A percentile compares a stretch with the other conserved stretches of the same genome.
These are phyloP conservation scores for Halichondria panicea DNA, from an alignment of 37 sponge, comb jelly and placozoan genomes.

Conservation along the genomic window DNA sequence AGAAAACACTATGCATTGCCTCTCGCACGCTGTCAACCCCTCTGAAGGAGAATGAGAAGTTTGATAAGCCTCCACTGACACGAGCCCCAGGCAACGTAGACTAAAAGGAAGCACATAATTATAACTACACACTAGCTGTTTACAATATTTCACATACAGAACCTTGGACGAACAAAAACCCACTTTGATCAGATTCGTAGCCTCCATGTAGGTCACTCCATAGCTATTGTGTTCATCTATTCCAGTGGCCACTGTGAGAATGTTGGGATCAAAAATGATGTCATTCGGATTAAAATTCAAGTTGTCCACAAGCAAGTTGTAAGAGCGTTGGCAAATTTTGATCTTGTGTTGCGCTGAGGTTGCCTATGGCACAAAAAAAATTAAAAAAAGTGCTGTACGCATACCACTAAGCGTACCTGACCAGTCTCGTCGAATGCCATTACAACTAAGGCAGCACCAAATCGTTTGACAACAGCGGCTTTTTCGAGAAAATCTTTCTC, in stretches of 20 bases:
- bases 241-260: conserved; percentile 98
- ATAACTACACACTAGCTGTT: neutral
- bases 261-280: conserved; percentile 99
- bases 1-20: conserved; percentile 98
- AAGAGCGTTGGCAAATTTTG: conserved; percentile 87
- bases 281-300: conserved; percentile 94
- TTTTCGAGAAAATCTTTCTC: conserved; percentile 92
- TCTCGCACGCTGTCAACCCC: conserved; percentile 88
- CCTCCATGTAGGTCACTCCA: conserved; percentile 86
- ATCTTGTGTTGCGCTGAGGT: conserved; percentile 78
- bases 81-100: conserved; percentile 50
- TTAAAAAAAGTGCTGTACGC: neutral
- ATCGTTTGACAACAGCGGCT: conserved; percentile 74
- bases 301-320: conserved; percentile 76
- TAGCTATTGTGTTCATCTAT: conserved; percentile 95
- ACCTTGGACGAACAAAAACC: too few relatives aligned
- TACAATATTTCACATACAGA: too few relatives aligned
- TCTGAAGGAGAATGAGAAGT: conserved; percentile 96
- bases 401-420: conserved; percentile 58
- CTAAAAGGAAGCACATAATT: conserved; percentile 5
- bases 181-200: conserved; percentile 85
- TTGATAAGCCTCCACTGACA: conserved; percentile 95
- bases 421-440: conserved; percentile 99
- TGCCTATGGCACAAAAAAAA: conserved; percentile 50
- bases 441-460: conserved; percentile 96